Conservation (phyloP, 2,113 vertebrate species). For the Nycticorax nycticorax region DNA sequence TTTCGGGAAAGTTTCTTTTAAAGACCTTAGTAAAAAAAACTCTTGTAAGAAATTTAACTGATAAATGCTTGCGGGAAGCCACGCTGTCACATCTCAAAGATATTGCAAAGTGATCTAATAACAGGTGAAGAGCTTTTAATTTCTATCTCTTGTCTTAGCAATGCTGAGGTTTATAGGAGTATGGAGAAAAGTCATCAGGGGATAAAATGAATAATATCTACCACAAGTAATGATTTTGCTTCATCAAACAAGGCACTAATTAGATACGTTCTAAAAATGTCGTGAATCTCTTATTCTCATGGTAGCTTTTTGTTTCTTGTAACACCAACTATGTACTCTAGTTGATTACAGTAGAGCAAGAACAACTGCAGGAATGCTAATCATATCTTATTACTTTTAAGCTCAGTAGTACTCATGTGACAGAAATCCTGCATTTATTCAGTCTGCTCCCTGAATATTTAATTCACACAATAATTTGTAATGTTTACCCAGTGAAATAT, state of each 20-base stretch:
- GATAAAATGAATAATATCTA: background rate
- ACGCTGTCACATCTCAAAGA: background rate
- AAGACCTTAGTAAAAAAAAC: background rate
- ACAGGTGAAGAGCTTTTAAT: background rate
- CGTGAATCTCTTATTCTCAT: background rate
- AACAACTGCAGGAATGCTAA: background rate
- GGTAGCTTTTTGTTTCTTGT: background rate
- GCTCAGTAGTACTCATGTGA: background rate
- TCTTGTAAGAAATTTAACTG: background rate
- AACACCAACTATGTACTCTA: background rate
- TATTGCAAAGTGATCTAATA: background rate
- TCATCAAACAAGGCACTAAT: background rate
- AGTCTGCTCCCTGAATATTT: background rate
- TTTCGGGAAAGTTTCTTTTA: background rate
- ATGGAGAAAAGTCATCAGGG: background rate
- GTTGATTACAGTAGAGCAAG: background rate
- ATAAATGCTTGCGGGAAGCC: background rate
- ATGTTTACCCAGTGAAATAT: background rate
- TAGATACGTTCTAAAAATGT: background rate
- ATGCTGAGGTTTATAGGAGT: background rate
- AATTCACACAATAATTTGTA: background rate
- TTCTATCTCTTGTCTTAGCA: background rate
- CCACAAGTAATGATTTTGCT: background rate
- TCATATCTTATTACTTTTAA: background rate
- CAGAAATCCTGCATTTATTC: background rate